Evolutionary conservation across 2,113 vertebrate genomes (phyloP), one percentile per base, ranked within the genome.

Genomic region (Catharus fuscescens): DNA sequence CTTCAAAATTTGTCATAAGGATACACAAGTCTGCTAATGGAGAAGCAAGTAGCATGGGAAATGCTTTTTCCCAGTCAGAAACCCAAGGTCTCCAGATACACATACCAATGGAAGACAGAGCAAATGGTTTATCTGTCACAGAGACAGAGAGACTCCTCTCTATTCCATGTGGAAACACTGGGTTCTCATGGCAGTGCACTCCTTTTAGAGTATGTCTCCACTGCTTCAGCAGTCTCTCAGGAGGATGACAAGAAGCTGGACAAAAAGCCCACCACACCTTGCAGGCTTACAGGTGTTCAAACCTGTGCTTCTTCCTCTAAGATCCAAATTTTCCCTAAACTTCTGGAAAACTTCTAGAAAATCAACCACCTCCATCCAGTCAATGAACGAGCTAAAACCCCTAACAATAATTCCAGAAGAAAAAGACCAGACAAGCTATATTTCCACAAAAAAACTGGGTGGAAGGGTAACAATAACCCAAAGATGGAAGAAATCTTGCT

Each of bases 121-220:
- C 7, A 80, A 90, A 80, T 2, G 3, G n/a, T 13, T 86, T 54
- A 76, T 72, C 11, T 31, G 23, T 26, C 16, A 34, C 52, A 86
- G 65, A 50, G 8, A 52, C 34, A 77, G 25, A 66, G 12, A 53
- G 5, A 42, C 21, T 52, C 5, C 18, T 76, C 17, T 38, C 14
- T 18, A 64, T 29, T 77, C 31, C n/a, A 52, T 10, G 8, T 19
- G 14, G 74, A 62, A 88, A 64, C 32, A 53, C 9, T 42, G 12
- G 6, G 60, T 52, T 59, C 20, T 40, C 14, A 44, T 3, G 4
- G n/a, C 79, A 71, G 59, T 31, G 18, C 34, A 36, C 36, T 67
- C 26, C 21, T 52, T 17, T 9, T 3, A 72, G 18, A 57, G 14
- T 18, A 48, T 0, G 0, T 40, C 20, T 31, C 21, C 5, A 18